Percentiles rank a stretch among this genome's conserved stretches.
Conservation (phyloP, 2,888 invertebrate genomes). For the Eurytoma adleriae region DNA sequence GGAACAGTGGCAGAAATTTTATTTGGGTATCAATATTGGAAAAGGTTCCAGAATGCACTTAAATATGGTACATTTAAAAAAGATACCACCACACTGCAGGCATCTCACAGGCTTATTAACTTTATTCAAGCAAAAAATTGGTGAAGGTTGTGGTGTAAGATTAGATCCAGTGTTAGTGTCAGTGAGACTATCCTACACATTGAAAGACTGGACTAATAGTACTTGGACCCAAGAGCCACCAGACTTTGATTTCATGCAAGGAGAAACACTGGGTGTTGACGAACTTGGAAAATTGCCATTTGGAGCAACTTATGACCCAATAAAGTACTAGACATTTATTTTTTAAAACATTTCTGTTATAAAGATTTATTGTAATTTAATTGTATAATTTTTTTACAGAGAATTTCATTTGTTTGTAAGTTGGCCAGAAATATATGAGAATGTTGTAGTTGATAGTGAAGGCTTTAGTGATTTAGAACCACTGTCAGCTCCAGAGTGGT, state of each 20-base stretch:
- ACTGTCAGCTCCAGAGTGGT: slow-evolving; percentile 88
- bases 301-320: slow-evolving; percentile 89
- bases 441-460: slow-evolving; percentile 91
- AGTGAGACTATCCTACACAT: slow-evolving; percentile 85
- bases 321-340: slow-evolving; percentile 74
- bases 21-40: slow-evolving; percentile 88
- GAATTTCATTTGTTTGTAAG: slow-evolving; percentile 87
- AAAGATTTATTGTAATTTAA: too few relatives aligned
- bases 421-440: slow-evolving; percentile 92
- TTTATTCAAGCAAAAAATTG: slow-evolving; percentile 93
- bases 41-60: slow-evolving; percentile 88
- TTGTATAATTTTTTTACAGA: slow-evolving; percentile 71
- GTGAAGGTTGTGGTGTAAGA: slow-evolving; percentile 74
- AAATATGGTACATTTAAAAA: slow-evolving; percentile 91
- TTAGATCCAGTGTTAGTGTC: slow-evolving; percentile 84
- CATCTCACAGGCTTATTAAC: slow-evolving; percentile 89
- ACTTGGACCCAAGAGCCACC: slow-evolving; percentile 81
- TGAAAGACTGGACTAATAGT: slow-evolving; percentile 80
- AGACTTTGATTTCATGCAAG: slow-evolving; percentile 78
- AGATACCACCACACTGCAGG: slow-evolving; percentile 87
- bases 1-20: slow-evolving; percentile 88
- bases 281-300: slow-evolving; percentile 84
- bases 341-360: slow-evolving; percentile 8
- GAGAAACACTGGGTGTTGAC: slow-evolving; percentile 78
- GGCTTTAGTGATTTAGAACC: slow-evolving; percentile 93